Percentiles rank a stretch among this genome's conserved stretches.
phyloP scores from a whole-genome alignment of 1,140 invertebrate species.

The Carcinoscorpius rotundicauda region DNA sequence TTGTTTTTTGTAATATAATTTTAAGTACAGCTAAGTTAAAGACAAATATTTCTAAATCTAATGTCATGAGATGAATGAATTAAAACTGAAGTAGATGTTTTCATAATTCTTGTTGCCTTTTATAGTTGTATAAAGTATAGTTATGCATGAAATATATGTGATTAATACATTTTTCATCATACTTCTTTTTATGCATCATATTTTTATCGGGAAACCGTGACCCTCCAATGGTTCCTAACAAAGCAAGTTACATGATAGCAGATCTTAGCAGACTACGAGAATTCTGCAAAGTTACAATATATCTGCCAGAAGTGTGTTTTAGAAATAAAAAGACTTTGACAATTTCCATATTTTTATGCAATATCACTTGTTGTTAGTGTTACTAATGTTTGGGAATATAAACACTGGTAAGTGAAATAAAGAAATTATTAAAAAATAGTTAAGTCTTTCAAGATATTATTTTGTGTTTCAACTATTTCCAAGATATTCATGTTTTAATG shows the following conservation, averaged over 20 bases:
- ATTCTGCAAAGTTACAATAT: constrained; percentile 33
- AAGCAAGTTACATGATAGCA: constrained; percentile 32
- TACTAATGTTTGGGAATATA: not conserved
- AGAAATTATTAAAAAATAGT: too few relatives aligned
- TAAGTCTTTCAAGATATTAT: too few relatives aligned
- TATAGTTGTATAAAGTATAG: too few relatives aligned
- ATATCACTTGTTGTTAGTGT: not conserved
- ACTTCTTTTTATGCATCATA: not conserved
- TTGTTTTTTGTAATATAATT: too few relatives aligned
- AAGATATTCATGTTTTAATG: too few relatives aligned
- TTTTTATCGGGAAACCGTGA: constrained; percentile 13
- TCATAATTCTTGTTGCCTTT: not conserved
- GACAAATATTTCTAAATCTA: too few relatives aligned
- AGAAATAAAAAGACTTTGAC: not conserved
- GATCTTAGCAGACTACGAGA: constrained; percentile 29
- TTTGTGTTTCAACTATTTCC: too few relatives aligned
- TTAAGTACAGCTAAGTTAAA: too few relatives aligned
- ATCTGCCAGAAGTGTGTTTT: constrained; percentile 30
- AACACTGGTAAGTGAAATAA: too few relatives aligned
- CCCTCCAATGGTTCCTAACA: constrained; percentile 21
- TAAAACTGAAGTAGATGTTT: too few relatives aligned
- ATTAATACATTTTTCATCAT: not conserved
- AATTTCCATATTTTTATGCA: not conserved
- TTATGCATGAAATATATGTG: not conserved
- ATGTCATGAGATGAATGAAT: too few relatives aligned